A percentile compares a stretch with the other conserved stretches of the same genome.
Conservation (phyloP, 2,113 vertebrate species). For the Melierax canorus region DNA sequence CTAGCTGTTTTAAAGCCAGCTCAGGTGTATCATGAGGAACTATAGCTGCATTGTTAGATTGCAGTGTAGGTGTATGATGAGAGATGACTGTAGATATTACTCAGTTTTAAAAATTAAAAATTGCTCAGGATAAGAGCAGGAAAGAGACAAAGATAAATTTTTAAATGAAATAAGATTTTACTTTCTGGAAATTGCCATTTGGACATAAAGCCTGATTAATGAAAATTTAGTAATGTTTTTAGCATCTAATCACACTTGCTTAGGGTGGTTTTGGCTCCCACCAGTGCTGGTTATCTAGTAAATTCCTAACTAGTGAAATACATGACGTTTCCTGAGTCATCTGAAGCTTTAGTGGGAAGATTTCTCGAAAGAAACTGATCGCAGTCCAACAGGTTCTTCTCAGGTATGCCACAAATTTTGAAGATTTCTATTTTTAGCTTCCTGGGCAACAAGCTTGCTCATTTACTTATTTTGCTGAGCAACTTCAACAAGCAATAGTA, state of each 20-base stretch:
- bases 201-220: background rate
- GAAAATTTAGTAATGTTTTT: background rate
- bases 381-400: background rate
- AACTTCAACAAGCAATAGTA: background rate
- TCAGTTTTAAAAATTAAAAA: conserved; percentile 26
- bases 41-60: background rate
- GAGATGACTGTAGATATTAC: background rate
- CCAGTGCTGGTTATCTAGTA: background rate
- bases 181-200: conserved; percentile 25
- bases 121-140: background rate
- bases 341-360: background rate
- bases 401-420: background rate
- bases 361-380: background rate
- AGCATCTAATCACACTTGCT: background rate
- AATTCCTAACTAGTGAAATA: background rate
- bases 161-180: conserved; percentile 37
- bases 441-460: background rate
- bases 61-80: background rate
- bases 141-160: conserved; percentile 30
- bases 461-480: background rate
- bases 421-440: background rate
- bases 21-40: background rate
- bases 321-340: background rate
- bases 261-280: background rate
- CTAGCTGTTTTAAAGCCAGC: background rate